Conservation (phyloP, 2,797 vertebrate species). For the Halcyon smyrnensis region DNA sequence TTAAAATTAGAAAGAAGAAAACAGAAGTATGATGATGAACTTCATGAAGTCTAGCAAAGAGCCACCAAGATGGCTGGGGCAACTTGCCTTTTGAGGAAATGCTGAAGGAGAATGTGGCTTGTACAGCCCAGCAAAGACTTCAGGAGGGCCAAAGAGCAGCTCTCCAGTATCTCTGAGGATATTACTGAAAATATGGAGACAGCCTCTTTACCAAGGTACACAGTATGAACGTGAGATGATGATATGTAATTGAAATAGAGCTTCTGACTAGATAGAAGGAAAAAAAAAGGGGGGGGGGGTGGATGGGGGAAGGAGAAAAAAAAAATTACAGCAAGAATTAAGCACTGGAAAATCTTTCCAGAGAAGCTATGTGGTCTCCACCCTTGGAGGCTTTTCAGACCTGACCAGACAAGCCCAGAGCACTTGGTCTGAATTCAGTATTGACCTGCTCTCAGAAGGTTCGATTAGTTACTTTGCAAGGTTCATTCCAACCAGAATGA, state of each 20-base stretch:
- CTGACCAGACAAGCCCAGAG: neutral
- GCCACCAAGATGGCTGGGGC: neutral
- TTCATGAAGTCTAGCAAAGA: neutral
- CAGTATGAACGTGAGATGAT: neutral
- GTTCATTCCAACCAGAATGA: neutral
- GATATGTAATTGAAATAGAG: neutral
- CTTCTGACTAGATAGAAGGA: neutral
- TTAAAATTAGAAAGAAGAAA: neutral
- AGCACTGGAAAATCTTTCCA: neutral
- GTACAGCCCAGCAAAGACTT: neutral
- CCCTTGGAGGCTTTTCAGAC: neutral
- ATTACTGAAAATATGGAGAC: neutral
- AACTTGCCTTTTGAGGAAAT: neutral
- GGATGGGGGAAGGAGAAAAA: too few species aligned
- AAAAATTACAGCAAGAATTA: neutral
- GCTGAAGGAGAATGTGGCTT: neutral
- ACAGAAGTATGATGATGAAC: neutral
- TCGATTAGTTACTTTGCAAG: neutral
- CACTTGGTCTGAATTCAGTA: neutral
- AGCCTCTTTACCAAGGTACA: neutral
- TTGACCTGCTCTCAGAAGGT: neutral
- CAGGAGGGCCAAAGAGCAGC: neutral
- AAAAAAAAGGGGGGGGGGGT: too few species aligned
- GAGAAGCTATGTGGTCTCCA: neutral
- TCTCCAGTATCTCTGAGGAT: neutral